Evolutionary conservation across 1,140 invertebrate genomes (phyloP), one percentile per base, ranked within the genome.

Genomic region (Delia radicum): DNA sequence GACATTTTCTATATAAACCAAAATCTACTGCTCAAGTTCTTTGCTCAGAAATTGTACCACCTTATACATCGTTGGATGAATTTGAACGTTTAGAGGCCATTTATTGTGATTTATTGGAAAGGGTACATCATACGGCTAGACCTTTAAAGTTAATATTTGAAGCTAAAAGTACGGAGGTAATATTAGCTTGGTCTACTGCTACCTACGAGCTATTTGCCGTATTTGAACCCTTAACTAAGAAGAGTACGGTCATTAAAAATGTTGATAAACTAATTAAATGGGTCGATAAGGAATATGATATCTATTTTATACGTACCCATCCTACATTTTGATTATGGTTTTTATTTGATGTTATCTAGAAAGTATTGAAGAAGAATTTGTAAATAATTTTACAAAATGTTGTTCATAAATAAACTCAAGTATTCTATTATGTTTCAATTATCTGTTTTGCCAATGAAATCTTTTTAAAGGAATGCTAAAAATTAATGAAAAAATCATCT

Each of bases 1-100:
- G 96, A 12, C 97, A 98, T 86, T 98, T 98, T 84, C 88, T 98
- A 76, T 99, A 98, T 87, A 99, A 98, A 87, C 95, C 94, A 76
- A 95, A 93, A 85, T 93, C 92, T 33, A 94, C 93, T 3, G 94
- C 95, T 0, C 97, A 98, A 86, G 92, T 96, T 80, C 94, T 95
- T 79, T 93, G 93, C 80, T 95, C 96, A 1, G 91, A 92, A 78
- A 86, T 94, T 61, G 90, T 91, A 77, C 87, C 92, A 26, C 94
- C 94, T 1, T 96, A 96, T 73, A 90, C 88, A 21, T 87, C 79
- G 78, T 82, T 82, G n/a, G 61, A 61, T 21, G 84, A 84, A 77
- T 82, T 83, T 83, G 87, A 85, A 80, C 88, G 91, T 76, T 86
- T 95, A 15, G 88, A 92, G 74, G 89, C 89, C 15, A 87, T 93